These are phyloP conservation scores for Apodemus speciosus DNA, from an alignment of 2,113 vertebrate species.

Conservation along the genomic window DNA sequence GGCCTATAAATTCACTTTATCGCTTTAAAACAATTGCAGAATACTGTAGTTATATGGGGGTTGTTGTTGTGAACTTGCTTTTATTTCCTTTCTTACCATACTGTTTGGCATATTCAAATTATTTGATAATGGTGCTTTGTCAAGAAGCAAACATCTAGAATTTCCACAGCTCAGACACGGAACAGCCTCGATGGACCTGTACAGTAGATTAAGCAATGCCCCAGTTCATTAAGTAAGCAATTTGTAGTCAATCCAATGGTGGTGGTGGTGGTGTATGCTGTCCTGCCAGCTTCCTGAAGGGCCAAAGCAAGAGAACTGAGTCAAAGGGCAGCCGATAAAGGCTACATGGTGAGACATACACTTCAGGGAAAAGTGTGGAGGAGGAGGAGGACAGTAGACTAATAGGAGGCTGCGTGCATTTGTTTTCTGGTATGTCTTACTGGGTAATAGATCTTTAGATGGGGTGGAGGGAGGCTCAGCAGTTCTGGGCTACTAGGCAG, in stretches of 20 bases:
- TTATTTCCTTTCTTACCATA: constrained; percentile 54
- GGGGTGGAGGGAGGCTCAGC: background rate
- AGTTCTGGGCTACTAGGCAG: background rate
- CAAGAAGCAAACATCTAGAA: constrained; percentile 34
- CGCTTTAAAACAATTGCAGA: constrained; percentile 47
- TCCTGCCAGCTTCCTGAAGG: background rate
- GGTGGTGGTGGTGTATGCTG: too few species aligned
- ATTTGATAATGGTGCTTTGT: constrained; percentile 41
- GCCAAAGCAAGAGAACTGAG: background rate
- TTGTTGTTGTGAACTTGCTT: constrained; percentile 61
- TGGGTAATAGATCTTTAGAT: background rate
- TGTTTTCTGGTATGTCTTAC: background rate
- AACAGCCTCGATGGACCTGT: background rate
- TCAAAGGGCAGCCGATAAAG: background rate
- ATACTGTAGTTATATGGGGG: constrained; percentile 15
- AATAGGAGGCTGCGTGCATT: constrained; percentile 18
- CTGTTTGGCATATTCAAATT: constrained; percentile 37
- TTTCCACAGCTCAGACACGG: background rate
- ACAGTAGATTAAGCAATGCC: background rate
- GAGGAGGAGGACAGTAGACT: background rate
- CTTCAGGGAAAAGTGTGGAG: too few species aligned
- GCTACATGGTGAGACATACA: background rate
- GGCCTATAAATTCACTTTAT: constrained; percentile 48
- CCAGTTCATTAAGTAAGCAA: background rate
- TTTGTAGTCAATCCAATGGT: background rate